Base-by-base conservation (phyloP, 2,113 vertebrate species). In the Nothoprocta pentlandii region DNA sequence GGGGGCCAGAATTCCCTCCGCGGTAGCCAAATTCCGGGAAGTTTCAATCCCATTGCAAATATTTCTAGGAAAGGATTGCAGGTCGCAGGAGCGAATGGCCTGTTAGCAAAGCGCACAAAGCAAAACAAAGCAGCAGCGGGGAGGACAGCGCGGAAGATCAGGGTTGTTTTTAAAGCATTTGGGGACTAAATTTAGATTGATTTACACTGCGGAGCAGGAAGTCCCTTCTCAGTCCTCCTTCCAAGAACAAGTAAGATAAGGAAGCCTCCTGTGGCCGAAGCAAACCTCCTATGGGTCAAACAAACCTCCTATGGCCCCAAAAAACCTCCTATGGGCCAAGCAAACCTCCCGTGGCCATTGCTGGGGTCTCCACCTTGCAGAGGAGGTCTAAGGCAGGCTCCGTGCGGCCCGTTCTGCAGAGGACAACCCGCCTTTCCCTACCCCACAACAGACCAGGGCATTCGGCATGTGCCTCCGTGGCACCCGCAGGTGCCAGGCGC, bases 1-100 rank as follows among this genome's bases (percentile, higher is more conserved):
- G 10, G 10, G 53, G 4, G 1, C 2, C 56, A 51, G 56, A 44
- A 81, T 93, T 84, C 76, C 36, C 93, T 92, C 93, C 58, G 67
- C 63, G 73, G 56, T 26, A 51, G 28, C 49, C 67, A 28, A 71
- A 92, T 94, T 90, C 92, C 93, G 80, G 47, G 78, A 93, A 95
- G 53, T 90, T 90, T 92, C 41, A 74, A 86, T 61, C 70, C 26
- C 0, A 0, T 16, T 46, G 62, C 80, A 94, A 92, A 92, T 26
- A 64, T 85, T 94, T 96, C 92, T 80, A 90, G 94, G 94, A 90
- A 96, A 73, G 56, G 73, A 39, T 75, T 89, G 66, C 54, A 46
- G 54, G 81, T 46, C 47, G 17, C 87, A 81, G 90, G 80, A 80
- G 90, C 83, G 85, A 80, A 0, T 6, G 20, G n/a, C 87, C 87